Percentiles rank a stretch among this genome's conserved stretches.
These are phyloP conservation scores for Eumacrocentrus americanus DNA, from an alignment of 2,888 invertebrate genomes.

Conservation along the genomic window DNA sequence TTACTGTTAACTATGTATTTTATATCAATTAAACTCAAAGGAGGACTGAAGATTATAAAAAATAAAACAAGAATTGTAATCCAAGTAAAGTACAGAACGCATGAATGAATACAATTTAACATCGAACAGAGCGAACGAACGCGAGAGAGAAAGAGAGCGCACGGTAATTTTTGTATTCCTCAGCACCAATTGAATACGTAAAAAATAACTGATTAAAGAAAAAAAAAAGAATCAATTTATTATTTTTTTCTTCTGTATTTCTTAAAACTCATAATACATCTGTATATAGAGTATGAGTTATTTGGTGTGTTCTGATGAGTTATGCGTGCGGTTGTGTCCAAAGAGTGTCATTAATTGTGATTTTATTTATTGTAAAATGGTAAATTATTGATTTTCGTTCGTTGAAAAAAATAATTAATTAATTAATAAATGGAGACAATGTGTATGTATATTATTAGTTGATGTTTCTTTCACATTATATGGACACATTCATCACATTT, in stretches of 20 bases:
- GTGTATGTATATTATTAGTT: not conserved
- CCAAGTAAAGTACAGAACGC: too few species aligned
- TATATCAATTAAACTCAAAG: conserved; percentile 6
- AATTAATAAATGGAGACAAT: conserved; percentile 9
- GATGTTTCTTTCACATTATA: not conserved
- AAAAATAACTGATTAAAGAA: not conserved
- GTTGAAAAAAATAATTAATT: not conserved
- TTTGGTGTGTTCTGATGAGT: conserved; percentile 2
- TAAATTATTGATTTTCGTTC: not conserved
- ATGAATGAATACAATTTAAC: too few species aligned
- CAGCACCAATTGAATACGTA: too few species aligned
- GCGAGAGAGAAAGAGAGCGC: too few species aligned
- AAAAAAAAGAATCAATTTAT: not conserved
- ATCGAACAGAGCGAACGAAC: too few species aligned
- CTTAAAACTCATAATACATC: not conserved
- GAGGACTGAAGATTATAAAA: too few species aligned
- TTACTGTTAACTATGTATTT: not conserved
- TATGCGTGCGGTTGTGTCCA: conserved; percentile 2
- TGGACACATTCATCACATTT: not conserved
- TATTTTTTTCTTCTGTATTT: not conserved
- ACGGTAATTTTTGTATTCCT: too few species aligned
- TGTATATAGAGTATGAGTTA: not conserved
- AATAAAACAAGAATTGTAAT: too few species aligned
- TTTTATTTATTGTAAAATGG: conserved; percentile 4
- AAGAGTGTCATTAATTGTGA: conserved; percentile 3